Evolutionary conservation across 2,888 invertebrate species (phyloP).

Genomic region (Adineta ricciae): DNA sequence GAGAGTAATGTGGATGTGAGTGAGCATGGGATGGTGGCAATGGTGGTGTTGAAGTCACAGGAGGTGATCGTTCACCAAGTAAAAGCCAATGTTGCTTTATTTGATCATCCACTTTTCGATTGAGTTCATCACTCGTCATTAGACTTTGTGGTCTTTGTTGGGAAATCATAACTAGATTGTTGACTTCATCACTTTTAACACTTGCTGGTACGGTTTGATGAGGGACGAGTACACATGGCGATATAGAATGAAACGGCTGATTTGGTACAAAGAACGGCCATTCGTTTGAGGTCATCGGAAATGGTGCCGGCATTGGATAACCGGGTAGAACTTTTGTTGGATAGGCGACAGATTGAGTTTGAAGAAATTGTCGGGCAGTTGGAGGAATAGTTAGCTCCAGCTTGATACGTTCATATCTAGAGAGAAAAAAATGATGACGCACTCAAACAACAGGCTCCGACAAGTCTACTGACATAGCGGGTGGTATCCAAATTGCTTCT

Average conservation of each 20-base stretch:
- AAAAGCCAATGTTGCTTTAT: constrained; percentile 13
- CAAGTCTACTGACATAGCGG: constrained; percentile 43
- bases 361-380: constrained; percentile 15
- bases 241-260: not conserved
- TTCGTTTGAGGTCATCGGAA: not conserved
- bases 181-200: not conserved
- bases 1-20: not conserved
- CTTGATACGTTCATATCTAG: constrained; percentile 9
- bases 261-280: constrained; percentile 3
- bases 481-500: constrained; percentile 45
- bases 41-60: not conserved
- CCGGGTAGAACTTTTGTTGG: not conserved
- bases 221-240: not conserved
- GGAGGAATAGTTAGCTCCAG: not conserved
- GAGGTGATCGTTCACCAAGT: not conserved
- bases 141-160: not conserved
- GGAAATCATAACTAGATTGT: not conserved
- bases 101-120: constrained; percentile 13
- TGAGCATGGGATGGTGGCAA: not conserved
- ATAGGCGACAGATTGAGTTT: not conserved
- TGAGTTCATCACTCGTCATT: constrained; percentile 16
- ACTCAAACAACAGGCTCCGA: constrained; percentile 42
- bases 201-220: not conserved
- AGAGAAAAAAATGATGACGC: not conserved
- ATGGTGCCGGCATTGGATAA: not conserved